Conservation (phyloP, 2,797 vertebrate genomes). For the Danio tinwini region DNA sequence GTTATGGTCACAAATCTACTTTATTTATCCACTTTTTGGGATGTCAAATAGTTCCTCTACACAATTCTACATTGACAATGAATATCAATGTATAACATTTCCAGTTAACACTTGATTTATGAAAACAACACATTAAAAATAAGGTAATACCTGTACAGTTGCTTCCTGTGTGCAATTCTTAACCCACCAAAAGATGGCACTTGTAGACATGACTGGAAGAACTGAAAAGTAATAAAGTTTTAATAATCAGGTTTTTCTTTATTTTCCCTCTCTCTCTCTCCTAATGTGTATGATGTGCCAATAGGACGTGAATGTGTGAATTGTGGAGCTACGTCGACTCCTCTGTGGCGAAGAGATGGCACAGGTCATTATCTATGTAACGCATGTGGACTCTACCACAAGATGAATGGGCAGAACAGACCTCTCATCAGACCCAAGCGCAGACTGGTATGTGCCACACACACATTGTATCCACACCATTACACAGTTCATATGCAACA, state of each 20-base stretch:
- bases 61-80: not conserved
- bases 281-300: conserved; percentile 61
- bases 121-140: not conserved
- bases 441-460: conserved; percentile 88
- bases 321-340: conserved; percentile 96
- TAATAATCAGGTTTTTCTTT: not conserved
- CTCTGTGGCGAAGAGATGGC: conserved; percentile 96
- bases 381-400: conserved; percentile 97
- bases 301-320: conserved; percentile 98
- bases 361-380: conserved; percentile 99
- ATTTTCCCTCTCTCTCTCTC: not conserved
- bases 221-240: not conserved
- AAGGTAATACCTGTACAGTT: not conserved
- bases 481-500: not conserved
- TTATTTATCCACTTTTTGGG: not conserved
- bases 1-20: not conserved
- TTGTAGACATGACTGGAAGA: not conserved
- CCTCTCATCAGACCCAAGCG: conserved; percentile 98
- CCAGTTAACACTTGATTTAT: not conserved
- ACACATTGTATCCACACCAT: not conserved
- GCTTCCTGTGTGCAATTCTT: conserved; percentile 2
- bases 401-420: conserved; percentile 99
- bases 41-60: not conserved
- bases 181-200: not conserved
- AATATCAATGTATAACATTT: not conserved